Evolutionary conservation across 2,888 invertebrate genomes (phyloP), one percentile per base, ranked within the genome.

Genomic region (Callimorpha dominula): DNA sequence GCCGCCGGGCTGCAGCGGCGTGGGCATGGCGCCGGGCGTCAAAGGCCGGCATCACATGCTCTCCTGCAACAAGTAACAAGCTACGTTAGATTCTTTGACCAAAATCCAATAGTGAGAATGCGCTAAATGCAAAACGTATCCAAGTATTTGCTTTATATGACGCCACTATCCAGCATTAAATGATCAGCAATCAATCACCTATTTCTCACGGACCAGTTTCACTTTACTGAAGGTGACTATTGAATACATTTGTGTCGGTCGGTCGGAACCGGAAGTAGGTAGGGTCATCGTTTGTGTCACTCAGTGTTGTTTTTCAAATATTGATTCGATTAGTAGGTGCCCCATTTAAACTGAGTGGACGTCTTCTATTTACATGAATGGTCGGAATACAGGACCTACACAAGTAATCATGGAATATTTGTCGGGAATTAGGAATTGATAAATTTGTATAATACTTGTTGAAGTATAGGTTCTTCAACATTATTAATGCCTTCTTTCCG

Each of bases 1-100:
- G 94, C 96, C 96, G 95, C 96, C 95, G 96, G 95, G 94, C 95
- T 95, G 96, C 95, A 95, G 95, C 95, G 96, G 96, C 96, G 96
- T 96, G 91, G 96, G 96, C 96, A 96, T 96, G 94, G 95, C 96
- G 96, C 96, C 96, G 95, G 93, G 95, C 95, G 95, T 95, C 95
- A 95, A 93, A 88, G 95, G 95, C 96, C 96, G 96, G 96, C 96
- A 96, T 96, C 96, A 96, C 96, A 96, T 96, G 95, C 95, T 96
- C 94, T 95, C 95, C 96, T 96, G 93, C 76, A 95, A 96, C 93
- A 92, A 94, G 77, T 78, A 65, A 81, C 65, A 72, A 54, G 14
- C 31, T 42, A 31, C 7, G 64, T 72, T 57, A 68, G 46, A 52
- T 54, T 31, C 12, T 2, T 64, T 63, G 43, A 17, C 54, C 14